Base-by-base conservation (phyloP, 37 sponge, comb jelly and placozoan genomes). In the Lycopodina hypogea region DNA sequence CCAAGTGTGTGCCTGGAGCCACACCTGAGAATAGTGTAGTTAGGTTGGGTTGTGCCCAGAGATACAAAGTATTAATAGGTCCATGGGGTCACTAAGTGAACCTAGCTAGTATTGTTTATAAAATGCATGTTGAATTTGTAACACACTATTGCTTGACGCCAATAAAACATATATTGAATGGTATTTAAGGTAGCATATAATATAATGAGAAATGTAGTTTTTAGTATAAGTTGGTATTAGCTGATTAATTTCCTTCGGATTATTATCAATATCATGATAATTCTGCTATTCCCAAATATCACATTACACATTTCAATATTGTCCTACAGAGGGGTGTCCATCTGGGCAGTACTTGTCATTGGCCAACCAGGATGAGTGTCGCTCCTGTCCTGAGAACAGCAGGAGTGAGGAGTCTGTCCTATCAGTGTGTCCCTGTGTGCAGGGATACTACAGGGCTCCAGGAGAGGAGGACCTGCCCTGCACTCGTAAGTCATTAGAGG, bases 391-490 rank as follows among this genome's bases (percentile, higher is more conserved):
- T 60, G 60, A 23, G 0, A 80, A 80, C 71, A 71, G 59, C 14
- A 36, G 29, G n/a, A 29, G 48, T 23, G 29, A 55, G 3, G 40
- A 37, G 28, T 19, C 45, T 34, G 81, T 42, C 17, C 19, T 57
- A 42, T 38, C 60, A 15, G 81, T 50, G 56, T 80, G 81, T 36
- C 71, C 81, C 22, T 80, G 81, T 56, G n/a, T 71, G 36, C 38
- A 56, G 39, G 81, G 71, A 29, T 80, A 80, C 71, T 80, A 70
- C 71, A 80, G 81, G 70, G 41, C 71, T 42, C 36, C 58, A 17
- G 58, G 19, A 2, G 81, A 80, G 68, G 37, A 3, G 34, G 68
- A 67, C 68, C 68, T 67, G 4, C 68, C 68, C 3, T 67, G 68
- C 37, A 67, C 68, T 67, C 37, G 37, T 67, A 58, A n/a, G n/a